A percentile compares a stretch with the other conserved stretches of the same genome.
Evolutionary conservation across 2,888 invertebrate species (phyloP).

Genomic region (Trisateles emortualis): DNA sequence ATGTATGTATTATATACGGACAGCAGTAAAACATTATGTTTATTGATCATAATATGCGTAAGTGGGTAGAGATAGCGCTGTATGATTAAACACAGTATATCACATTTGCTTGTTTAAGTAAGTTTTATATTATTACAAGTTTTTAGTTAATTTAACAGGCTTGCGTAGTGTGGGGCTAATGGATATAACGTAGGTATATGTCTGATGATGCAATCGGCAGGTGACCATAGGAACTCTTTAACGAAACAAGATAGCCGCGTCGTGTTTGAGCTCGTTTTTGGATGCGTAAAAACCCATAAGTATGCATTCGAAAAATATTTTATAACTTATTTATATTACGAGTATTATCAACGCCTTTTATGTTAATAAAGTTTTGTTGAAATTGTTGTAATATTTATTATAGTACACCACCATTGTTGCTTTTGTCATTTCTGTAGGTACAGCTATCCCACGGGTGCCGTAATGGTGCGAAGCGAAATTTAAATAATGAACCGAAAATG

Average conservation of each 20-base stretch:
- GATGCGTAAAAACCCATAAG: too few species aligned
- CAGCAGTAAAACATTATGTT: slow-evolving; percentile 1
- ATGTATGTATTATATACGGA: neutral
- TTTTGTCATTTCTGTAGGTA: slow-evolving; percentile 31
- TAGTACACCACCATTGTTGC: slow-evolving; percentile 30
- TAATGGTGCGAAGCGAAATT: slow-evolving; percentile 34
- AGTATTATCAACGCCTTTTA: too few species aligned
- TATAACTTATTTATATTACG: too few species aligned
- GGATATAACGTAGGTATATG: too few species aligned
- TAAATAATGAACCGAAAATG: slow-evolving; percentile 45
- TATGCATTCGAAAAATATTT: too few species aligned
- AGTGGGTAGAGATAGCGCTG: neutral
- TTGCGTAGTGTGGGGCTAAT: too few species aligned
- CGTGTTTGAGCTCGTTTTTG: too few species aligned
- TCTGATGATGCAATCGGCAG: too few species aligned
- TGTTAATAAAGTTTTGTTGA: neutral
- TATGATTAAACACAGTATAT: neutral
- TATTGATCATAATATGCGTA: slow-evolving; percentile 1
- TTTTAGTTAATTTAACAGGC: too few species aligned
- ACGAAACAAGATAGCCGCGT: too few species aligned
- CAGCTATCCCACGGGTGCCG: slow-evolving; percentile 18
- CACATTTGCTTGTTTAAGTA: slow-evolving; percentile 1
- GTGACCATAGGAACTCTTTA: too few species aligned
- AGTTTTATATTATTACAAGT: neutral
- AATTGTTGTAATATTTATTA: slow-evolving; percentile 16